phyloP scores from a whole-genome alignment of 2,888 invertebrate genomes.

The Plagodis pulveraria region DNA sequence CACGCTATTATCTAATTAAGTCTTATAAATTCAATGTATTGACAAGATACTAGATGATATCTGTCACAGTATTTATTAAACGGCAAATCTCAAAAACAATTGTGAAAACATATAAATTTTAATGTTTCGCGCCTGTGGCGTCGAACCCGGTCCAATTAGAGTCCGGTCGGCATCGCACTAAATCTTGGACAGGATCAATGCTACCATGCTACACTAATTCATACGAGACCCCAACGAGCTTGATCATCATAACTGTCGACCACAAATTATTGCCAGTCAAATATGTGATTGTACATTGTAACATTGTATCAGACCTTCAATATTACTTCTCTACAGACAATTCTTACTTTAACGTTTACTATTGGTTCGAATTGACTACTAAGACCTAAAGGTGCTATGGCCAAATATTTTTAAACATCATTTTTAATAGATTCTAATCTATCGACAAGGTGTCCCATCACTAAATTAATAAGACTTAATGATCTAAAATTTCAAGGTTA shows the following conservation, averaged over 20 bases:
- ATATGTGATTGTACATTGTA: conserved; percentile 4
- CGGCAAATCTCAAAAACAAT: conserved; percentile 74
- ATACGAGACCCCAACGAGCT: conserved; percentile 69
- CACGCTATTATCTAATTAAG: too few relatives aligned
- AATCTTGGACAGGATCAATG: conserved; percentile 64
- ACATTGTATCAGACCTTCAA: background rate
- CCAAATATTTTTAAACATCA: too few relatives aligned
- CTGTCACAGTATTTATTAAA: conserved; percentile 53
- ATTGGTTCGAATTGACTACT: too few relatives aligned
- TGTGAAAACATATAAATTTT: conserved; percentile 79
- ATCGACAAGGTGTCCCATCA: conserved; percentile 7
- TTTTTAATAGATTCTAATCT: background rate
- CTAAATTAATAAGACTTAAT: background rate
- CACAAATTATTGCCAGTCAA: conserved; percentile 33
- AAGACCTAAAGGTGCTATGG: too few relatives aligned
- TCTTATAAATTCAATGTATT: conserved; percentile 17
- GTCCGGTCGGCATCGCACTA: conserved; percentile 71
- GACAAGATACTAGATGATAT: conserved; percentile 56
- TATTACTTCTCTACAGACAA: too few relatives aligned
- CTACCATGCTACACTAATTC: conserved; percentile 84
- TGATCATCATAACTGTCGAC: conserved; percentile 65
- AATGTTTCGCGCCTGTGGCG: conserved; percentile 77
- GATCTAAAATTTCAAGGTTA: conserved; percentile 4
- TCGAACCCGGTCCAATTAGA: conserved; percentile 81
- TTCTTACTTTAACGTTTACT: too few relatives aligned